Evolutionary conservation across 1,140 invertebrate genomes (phyloP), one percentile per base, ranked within the genome.

Genomic region (Bacillus rossius): DNA sequence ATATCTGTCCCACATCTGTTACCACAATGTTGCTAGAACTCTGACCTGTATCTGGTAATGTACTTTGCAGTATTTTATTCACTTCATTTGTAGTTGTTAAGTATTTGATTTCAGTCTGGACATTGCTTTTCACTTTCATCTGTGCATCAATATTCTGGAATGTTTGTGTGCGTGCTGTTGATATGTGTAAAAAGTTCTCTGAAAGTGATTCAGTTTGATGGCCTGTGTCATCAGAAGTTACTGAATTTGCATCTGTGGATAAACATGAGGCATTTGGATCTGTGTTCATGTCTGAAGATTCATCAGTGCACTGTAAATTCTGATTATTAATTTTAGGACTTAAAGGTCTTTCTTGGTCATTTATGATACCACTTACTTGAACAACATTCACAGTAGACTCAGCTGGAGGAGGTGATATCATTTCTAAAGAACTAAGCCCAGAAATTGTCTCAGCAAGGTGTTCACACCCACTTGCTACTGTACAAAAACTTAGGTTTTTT

Each of bases 301-400:
- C 20, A 22, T 19, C 53, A 8, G 23, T 37, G n/a, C 25, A 29
- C 13, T 50, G 48, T 17, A 29, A 7, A 5, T n/a, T 23, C 20
- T 55, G 53, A 22, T 40, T 14, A 25, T 14, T 14, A n/a, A 25
- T 26, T 20, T 22, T 20, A 7, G 47, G 26, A 49, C 47, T 49
- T 25, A 49, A 22, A 49, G 20, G 22, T 49, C 26, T 22, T 25
- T 49, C 26, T 25, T 26, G 41, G 8, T 40, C 22, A 25, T 25
- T 40, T 40, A 34, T 14, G 29, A 29, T 55, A 22, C 38, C 23
- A 40, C 79, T 75, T 10, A 83, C 65, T 59, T 83, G 82, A 1
- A 84, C 81, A 0, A 84, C 78, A 62, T 84, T 81, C 2, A 84
- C 78, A 0, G 80, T 80, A 1, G 77, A 72, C 47, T 79, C 72